Evolutionary conservation across 2,888 invertebrate genomes (phyloP).

Genomic region (Campoplex nolae): DNA sequence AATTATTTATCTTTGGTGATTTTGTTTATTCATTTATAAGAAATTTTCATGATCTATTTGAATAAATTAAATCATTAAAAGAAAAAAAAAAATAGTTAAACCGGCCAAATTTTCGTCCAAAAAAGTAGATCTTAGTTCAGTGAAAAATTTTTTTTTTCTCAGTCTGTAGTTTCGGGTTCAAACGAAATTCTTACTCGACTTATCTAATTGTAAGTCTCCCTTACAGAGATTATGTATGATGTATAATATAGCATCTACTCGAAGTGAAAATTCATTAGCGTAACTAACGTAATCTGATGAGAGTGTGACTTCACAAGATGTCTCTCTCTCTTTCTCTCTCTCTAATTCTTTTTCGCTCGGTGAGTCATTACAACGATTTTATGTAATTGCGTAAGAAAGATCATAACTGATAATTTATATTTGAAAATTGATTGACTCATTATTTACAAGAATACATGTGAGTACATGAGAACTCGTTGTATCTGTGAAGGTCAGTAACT

Average conservation of each 20-base stretch:
- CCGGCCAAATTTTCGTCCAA: too few relatives aligned
- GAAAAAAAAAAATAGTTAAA: too few relatives aligned
- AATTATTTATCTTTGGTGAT: neutral
- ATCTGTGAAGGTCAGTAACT: neutral
- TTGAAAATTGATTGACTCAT: slow-evolving; percentile 33
- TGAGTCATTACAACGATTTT: slow-evolving; percentile 13
- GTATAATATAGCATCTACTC: neutral
- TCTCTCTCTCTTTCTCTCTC: neutral
- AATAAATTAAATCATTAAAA: too few relatives aligned
- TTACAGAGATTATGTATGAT: neutral
- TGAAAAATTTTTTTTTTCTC: too few relatives aligned
- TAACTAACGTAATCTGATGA: slow-evolving; percentile 53
- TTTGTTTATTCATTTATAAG: too few relatives aligned
- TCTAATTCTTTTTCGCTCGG: neutral
- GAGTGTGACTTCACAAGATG: slow-evolving; percentile 24
- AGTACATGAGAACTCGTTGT: neutral
- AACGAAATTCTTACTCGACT: neutral
- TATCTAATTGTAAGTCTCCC: neutral
- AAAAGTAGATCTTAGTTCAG: too few relatives aligned
- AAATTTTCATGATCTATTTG: too few relatives aligned
- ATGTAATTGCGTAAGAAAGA: slow-evolving; percentile 15
- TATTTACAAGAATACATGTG: neutral
- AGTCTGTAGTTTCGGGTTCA: neutral
- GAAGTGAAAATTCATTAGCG: neutral
- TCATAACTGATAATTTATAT: slow-evolving; percentile 31